These are phyloP conservation scores for Cepaea nemoralis DNA, from an alignment of 1,140 invertebrate species.

Conservation along the genomic window DNA sequence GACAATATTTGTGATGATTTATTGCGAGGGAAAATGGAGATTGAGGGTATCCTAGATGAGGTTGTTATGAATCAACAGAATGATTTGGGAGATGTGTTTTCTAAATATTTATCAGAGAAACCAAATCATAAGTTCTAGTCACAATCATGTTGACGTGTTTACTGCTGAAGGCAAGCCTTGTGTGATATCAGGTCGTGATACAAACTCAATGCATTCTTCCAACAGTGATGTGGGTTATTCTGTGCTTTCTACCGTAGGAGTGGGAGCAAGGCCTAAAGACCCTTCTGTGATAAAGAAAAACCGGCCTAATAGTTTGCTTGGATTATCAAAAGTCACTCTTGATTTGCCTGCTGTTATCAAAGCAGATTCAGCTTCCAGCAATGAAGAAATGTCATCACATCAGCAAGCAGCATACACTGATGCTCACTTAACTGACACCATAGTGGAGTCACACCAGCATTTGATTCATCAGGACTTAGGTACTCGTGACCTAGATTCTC, in stretches of 20 bases:
- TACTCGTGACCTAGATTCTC: not conserved
- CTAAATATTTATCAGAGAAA: not conserved
- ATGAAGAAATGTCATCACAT: not conserved
- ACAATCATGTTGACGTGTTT: not conserved
- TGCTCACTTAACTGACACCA: not conserved
- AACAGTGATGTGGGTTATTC: not conserved
- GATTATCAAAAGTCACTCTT: constrained; percentile 57
- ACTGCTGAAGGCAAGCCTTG: not conserved
- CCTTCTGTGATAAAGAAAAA: constrained; percentile 47
- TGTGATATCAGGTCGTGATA: not conserved
- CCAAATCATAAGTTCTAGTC: constrained; percentile 15
- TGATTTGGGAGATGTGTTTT: not conserved
- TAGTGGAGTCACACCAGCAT: not conserved
- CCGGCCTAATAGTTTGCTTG: constrained; percentile 60
- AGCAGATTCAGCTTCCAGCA: not conserved
- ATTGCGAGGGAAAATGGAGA: constrained; percentile 30
- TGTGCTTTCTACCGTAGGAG: constrained; percentile 28
- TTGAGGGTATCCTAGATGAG: constrained; percentile 29
- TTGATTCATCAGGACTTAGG: not conserved
- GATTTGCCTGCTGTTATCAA: constrained; percentile 37
- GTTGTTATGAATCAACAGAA: constrained; percentile 1
- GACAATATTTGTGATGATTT: constrained; percentile 21
- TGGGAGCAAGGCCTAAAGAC: constrained; percentile 61
- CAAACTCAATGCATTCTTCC: not conserved
- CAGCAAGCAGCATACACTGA: not conserved